These are phyloP conservation scores for Struthidea cinerea DNA, from an alignment of 2,113 vertebrate genomes.

Conservation along the genomic window DNA sequence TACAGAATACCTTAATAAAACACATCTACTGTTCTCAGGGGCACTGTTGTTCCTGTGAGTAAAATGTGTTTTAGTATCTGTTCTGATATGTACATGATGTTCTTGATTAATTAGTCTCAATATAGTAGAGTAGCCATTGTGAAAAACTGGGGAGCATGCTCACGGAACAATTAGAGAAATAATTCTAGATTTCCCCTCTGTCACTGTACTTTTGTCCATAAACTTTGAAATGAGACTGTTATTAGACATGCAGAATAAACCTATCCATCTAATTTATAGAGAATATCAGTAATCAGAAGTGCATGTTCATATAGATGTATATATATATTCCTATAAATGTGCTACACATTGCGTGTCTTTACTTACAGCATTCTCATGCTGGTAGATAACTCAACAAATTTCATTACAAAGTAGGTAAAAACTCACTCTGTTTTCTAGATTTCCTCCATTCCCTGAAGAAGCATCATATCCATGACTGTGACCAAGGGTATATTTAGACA, in stretches of 20 bases:
- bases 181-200: not conserved
- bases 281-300: not conserved
- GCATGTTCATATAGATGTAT: not conserved
- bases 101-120: not conserved
- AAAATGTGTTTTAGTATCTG: not conserved
- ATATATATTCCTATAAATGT: not conserved
- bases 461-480: not conserved
- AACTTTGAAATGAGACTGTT: not conserved
- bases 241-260: not conserved
- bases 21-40: not conserved
- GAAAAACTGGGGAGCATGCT: rapidly evolving
- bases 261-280: not conserved
- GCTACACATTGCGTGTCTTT: rapidly evolving
- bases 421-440: not conserved
- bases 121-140: not conserved
- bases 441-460: not conserved
- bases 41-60: not conserved
- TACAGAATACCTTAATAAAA: not conserved
- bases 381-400: not conserved
- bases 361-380: not conserved
- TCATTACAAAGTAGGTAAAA: not conserved
- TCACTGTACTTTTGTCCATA: not conserved
- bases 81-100: not conserved
- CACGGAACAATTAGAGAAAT: not conserved
- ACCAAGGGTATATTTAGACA: not conserved